These are phyloP conservation scores for Chroicocephalus ridibundus DNA, from an alignment of 2,113 vertebrate species.

Conservation along the genomic window DNA sequence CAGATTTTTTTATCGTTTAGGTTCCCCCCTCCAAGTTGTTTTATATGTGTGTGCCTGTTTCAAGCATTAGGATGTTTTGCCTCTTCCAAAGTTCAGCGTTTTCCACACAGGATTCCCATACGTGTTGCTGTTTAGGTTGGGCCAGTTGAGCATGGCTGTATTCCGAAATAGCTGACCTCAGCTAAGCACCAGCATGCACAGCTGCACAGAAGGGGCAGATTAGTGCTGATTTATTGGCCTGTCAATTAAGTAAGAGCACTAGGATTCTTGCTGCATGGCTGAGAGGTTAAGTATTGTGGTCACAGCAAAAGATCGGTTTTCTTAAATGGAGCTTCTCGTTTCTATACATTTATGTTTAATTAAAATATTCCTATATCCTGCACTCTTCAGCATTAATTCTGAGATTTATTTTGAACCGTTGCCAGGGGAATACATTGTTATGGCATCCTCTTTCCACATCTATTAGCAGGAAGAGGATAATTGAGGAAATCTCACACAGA, in stretches of 20 bases:
- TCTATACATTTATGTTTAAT: slow-evolving; percentile 28
- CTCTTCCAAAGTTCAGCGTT: background rate
- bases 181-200: slow-evolving; percentile 20
- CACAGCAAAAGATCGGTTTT: slow-evolving; percentile 13
- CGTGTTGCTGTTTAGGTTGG: background rate
- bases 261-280: background rate
- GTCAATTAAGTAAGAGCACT: slow-evolving; percentile 20
- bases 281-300: slow-evolving; percentile 15
- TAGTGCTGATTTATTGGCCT: slow-evolving; percentile 39
- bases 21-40: background rate
- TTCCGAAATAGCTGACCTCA: background rate
- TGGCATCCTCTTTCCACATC: slow-evolving; percentile 55
- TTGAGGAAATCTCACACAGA: slow-evolving; percentile 55
- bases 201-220: background rate
- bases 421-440: slow-evolving; percentile 59
- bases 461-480: slow-evolving; percentile 61
- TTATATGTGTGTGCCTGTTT: background rate
- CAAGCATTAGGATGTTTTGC: background rate
- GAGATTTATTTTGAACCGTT: slow-evolving; percentile 46
- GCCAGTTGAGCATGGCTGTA: background rate
- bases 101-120: background rate
- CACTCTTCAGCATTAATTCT: slow-evolving; percentile 2
- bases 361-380: slow-evolving; percentile 30
- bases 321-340: background rate
- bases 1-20: background rate